Evolutionary conservation across 2,113 vertebrate genomes (phyloP).

Genomic region (Oenanthe melanoleuca): DNA sequence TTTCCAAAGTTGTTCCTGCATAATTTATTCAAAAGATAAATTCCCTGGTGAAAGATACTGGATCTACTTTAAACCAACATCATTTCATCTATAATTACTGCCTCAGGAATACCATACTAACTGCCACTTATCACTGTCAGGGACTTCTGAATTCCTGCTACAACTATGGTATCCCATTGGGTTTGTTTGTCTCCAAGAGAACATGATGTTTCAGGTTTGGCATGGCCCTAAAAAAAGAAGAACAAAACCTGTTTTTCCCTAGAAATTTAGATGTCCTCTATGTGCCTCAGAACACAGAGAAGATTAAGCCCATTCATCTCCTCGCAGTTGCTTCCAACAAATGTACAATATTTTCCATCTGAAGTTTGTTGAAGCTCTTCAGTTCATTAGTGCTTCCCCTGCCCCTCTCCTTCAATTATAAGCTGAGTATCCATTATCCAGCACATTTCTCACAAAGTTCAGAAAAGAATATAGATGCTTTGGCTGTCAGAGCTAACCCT

Average conservation of each 20-base stretch:
- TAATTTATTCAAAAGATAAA: conserved; percentile 57
- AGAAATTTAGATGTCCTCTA: not conserved
- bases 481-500: not conserved
- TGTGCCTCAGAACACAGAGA: not conserved
- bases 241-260: not conserved
- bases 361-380: not conserved
- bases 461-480: not conserved
- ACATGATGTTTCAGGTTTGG: conserved; percentile 4
- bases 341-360: not conserved
- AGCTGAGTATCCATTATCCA: not conserved
- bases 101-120: conserved; percentile 9
- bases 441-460: not conserved
- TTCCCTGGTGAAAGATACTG: conserved; percentile 41
- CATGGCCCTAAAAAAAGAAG: not conserved
- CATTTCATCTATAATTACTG: conserved; percentile 48
- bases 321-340: not conserved
- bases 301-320: not conserved
- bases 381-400: not conserved
- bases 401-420: not conserved
- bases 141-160: conserved; percentile 9
- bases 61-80: conserved; percentile 53
- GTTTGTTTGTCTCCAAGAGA: conserved; percentile 45
- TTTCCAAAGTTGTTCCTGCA: conserved; percentile 34
- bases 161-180: not conserved
- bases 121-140: conserved; percentile 54